Base-by-base conservation (phyloP, 1,140 invertebrate species). In the Metaphire vulgaris region DNA sequence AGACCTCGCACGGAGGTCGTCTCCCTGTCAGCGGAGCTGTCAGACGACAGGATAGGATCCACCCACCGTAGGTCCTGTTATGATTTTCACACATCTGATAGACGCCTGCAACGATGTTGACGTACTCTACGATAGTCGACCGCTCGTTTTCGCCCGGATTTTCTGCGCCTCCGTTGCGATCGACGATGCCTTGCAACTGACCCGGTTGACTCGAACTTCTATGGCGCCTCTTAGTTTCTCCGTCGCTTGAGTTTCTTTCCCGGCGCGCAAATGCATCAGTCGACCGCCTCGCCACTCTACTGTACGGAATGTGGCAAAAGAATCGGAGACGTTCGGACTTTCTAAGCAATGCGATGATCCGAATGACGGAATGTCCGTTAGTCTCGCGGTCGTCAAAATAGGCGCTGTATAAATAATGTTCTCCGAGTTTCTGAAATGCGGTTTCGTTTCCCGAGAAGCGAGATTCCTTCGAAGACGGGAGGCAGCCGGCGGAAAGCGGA, bases 21-120 rank as follows among this genome's bases (percentile, higher is more conserved):
- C 29, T 2, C n/a, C n/a, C n/a, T n/a, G n/a, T n/a, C 14, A 34
- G 14, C 71, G 70, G 32, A 64, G 26, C 2, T 65, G 68, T 28
- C 12, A 85, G 69, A 15, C 65, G 32, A 78, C 83, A 85, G 6
- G 81, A 81, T 29, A 83, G 80, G 67, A 84, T 82, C 80, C 80
- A 84, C 16, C 83, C 83, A 33, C 82, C 83, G 72, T 80, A 84
- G 12, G 68, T 68, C 69, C 81, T 81, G 1, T 80, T 81, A 74
- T 85, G 84, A 75, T 85, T 85, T 74, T 85, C 84, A 75, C 82
- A 82, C 81, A 85, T 83, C 77, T 84, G 81, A 70, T 84, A 83
- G 28, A 76, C 41, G 41, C 41, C 21, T 56, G 41, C 41, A 6
- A 1, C 41, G 33, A 21, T 71, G 74, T 28, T 68, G 41, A 6